These are phyloP conservation scores for Holothuria glaberrima DNA, from an alignment of 35 echinoderm and acorn worm genomes.

Conservation along the genomic window DNA sequence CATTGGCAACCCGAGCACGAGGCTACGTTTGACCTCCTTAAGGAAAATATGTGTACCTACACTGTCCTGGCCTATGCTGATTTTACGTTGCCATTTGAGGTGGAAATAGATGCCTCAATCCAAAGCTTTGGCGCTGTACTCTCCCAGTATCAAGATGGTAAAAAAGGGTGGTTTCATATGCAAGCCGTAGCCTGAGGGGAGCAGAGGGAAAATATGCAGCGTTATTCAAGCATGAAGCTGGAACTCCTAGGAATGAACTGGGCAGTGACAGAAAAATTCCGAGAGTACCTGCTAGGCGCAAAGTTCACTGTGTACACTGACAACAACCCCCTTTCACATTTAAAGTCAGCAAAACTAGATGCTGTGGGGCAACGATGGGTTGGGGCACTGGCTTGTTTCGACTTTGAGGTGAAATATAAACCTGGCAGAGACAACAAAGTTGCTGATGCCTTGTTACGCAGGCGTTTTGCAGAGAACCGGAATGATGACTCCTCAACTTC, in stretches of 20 bases:
- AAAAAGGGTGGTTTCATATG: conserved; percentile 42
- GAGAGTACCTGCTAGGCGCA: neutral
- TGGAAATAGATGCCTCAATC: conserved; percentile 33
- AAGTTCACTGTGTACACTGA: too few relatives aligned
- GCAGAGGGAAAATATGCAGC: conserved; percentile 51
- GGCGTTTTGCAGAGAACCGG: neutral
- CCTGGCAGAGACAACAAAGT: conserved; percentile 47
- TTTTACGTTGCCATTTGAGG: conserved; percentile 22
- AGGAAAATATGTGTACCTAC: conserved; percentile 2
- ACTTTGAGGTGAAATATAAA: conserved; percentile 63
- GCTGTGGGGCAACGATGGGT: too few relatives aligned
- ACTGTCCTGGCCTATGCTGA: conserved; percentile 60
- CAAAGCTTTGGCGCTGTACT: conserved; percentile 22
- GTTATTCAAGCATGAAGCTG: conserved; percentile 55
- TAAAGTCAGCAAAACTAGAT: conserved; percentile 58
- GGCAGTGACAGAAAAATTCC: conserved; percentile 47
- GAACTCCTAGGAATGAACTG: too few relatives aligned
- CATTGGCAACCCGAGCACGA: neutral
- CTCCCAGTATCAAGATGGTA: too few relatives aligned
- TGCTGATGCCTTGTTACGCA: conserved; percentile 59
- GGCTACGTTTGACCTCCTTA: neutral
- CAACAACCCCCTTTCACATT: too few relatives aligned
- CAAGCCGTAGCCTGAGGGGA: conserved; percentile 18
- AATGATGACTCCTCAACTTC: neutral
- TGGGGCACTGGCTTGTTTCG: conserved; percentile 57